phyloP scores from a whole-genome alignment of 2,113 vertebrate species.

The Mustela nigripes region DNA sequence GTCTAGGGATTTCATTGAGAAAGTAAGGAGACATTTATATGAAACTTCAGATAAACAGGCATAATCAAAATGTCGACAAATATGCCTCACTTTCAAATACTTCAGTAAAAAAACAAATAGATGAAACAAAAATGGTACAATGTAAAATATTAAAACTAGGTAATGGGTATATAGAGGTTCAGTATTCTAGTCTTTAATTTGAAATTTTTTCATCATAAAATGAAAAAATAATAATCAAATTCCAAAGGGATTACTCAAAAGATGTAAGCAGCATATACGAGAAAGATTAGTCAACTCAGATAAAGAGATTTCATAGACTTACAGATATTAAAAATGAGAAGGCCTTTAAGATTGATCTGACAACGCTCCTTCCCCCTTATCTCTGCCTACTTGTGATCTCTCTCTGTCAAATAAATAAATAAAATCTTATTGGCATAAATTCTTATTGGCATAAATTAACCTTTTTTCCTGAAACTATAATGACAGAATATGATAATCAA shows the following conservation, averaged over 20 bases:
- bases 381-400: too few species aligned
- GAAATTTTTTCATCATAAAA: background rate
- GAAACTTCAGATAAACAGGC: background rate
- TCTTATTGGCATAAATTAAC: constrained; percentile 10
- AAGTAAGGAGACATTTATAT: background rate
- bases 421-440: background rate
- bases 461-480: constrained; percentile 49
- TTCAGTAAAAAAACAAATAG: background rate
- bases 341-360: background rate
- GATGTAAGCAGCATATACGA: background rate
- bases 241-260: background rate
- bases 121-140: background rate
- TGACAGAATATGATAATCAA: background rate
- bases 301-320: background rate
- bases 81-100: background rate
- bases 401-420: too few species aligned
- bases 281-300: background rate
- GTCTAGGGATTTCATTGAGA: background rate
- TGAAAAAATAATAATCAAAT: constrained; percentile 32
- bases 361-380: too few species aligned
- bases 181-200: background rate
- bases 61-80: background rate
- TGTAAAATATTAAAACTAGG: background rate
- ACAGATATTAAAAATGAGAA: background rate
- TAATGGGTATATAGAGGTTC: background rate